These are phyloP conservation scores for Manduca sexta DNA, from an alignment of 1,140 invertebrate genomes.

Conservation along the genomic window DNA sequence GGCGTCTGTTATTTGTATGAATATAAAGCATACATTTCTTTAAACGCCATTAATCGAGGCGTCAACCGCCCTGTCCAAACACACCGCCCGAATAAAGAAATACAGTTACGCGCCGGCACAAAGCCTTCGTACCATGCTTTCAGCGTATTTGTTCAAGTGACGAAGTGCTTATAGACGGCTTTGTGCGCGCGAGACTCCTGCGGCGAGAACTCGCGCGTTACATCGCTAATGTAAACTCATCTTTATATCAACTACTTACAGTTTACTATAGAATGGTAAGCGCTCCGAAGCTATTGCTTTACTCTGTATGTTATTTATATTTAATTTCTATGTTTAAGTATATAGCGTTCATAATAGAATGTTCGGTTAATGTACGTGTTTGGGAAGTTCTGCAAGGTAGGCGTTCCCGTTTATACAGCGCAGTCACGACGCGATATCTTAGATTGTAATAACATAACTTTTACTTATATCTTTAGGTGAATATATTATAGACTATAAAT, in stretches of 20 bases:
- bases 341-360: constrained; percentile 9
- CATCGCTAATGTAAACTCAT: constrained; percentile 6
- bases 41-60: constrained; percentile 37
- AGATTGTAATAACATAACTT: no score
- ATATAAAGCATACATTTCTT: background rate
- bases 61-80: constrained; percentile 40
- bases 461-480: no score
- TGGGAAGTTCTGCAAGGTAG: constrained; percentile 1
- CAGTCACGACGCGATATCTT: background rate
- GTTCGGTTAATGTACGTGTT: background rate
- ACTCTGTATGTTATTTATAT: constrained; percentile 10
- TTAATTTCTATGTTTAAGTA: constrained; percentile 16
- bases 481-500: no score
- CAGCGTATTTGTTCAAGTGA: constrained; percentile 39
- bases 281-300: constrained; percentile 16
- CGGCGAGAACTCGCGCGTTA: constrained; percentile 17
- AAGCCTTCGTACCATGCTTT: constrained; percentile 36
- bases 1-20: background rate
- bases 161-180: constrained; percentile 38
- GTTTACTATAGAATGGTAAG: no score
- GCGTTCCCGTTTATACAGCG: constrained; percentile 2
- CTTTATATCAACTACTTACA: constrained; percentile 4
- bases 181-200: constrained; percentile 32
- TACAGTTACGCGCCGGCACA: constrained; percentile 35
- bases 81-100: constrained; percentile 29